These are phyloP conservation scores for Muscidifurax raptorellus DNA, from an alignment of 1,140 invertebrate species.

Conservation along the genomic window DNA sequence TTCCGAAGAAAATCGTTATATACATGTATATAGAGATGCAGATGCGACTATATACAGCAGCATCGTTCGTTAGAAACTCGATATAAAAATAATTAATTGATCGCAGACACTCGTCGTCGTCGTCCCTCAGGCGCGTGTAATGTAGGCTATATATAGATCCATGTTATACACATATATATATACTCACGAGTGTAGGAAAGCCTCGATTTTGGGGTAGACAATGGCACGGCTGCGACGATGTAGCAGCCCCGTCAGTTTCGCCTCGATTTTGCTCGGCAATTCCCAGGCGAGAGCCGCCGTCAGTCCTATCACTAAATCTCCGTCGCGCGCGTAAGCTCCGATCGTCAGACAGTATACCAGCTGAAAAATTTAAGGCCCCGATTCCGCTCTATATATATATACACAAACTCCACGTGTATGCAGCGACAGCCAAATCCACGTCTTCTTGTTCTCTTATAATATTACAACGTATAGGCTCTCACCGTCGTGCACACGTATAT, in stretches of 20 bases:
- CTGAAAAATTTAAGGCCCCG: constrained; percentile 57
- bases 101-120: too few relatives aligned
- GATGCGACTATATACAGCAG: too few relatives aligned
- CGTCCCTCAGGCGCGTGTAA: too few relatives aligned
- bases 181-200: constrained; percentile 73
- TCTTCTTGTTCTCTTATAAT: background rate
- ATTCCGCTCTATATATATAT: background rate
- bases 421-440: background rate
- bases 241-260: constrained; percentile 63
- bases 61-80: background rate
- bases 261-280: constrained; percentile 70
- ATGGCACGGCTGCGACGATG: constrained; percentile 68
- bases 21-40: too few relatives aligned
- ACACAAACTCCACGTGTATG: background rate
- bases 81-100: background rate
- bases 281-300: constrained; percentile 74
- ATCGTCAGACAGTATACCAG: constrained; percentile 73
- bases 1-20: constrained; percentile 47
- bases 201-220: constrained; percentile 73
- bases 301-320: constrained; percentile 70
- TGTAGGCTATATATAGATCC: too few relatives aligned
- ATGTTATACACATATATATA: background rate
- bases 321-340: constrained; percentile 65
- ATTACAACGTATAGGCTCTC: too few relatives aligned
- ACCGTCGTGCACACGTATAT: too few relatives aligned